These are phyloP conservation scores for Euplexia lucipara DNA, from an alignment of 2,888 invertebrate species.

Conservation along the genomic window DNA sequence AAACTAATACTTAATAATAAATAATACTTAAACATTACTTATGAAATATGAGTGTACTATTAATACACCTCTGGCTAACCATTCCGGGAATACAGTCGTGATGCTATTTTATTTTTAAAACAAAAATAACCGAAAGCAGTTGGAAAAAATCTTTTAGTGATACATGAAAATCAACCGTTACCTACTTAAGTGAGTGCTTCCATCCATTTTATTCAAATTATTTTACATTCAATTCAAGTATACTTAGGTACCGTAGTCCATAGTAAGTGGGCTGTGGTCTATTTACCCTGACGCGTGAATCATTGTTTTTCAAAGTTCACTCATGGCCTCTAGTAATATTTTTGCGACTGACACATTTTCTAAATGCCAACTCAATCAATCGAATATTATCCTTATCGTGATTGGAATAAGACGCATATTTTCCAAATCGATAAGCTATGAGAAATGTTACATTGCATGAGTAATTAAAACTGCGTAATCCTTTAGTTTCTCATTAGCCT, in stretches of 20 bases:
- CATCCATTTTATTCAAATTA: constrained; percentile 6
- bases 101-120: too few species aligned
- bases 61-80: too few species aligned
- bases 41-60: too few species aligned
- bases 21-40: too few species aligned
- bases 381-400: constrained; percentile 22
- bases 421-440: neutral
- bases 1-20: too few species aligned
- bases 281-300: constrained; percentile 52
- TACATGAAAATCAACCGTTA: constrained; percentile 14
- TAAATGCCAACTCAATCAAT: constrained; percentile 6
- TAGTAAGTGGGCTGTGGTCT: constrained; percentile 49
- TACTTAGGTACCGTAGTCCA: neutral
- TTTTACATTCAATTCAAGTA: too few species aligned
- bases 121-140: neutral
- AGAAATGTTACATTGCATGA: constrained; percentile 26
- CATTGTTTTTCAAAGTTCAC: constrained; percentile 43
- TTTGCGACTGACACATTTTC: constrained; percentile 33
- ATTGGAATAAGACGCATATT: constrained; percentile 11
- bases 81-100: too few species aligned
- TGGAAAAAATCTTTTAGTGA: constrained; percentile 1
- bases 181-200: neutral
- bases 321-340: constrained; percentile 27
- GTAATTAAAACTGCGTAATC: constrained; percentile 35
- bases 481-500: constrained; percentile 49